phyloP scores from a whole-genome alignment of 2,797 vertebrate species.

The Myiothlypis chrysogaster region DNA sequence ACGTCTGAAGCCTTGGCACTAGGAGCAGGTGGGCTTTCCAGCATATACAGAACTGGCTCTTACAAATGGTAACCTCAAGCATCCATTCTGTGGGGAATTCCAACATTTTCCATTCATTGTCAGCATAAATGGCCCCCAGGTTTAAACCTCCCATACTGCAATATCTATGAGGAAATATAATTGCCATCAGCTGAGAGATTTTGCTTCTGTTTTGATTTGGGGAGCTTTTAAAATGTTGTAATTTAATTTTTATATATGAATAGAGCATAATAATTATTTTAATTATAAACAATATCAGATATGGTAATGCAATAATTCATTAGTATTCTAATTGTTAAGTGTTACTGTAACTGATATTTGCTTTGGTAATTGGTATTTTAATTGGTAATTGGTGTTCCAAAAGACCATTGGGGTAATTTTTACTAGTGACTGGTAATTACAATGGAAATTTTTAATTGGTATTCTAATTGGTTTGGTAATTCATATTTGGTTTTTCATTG shows the following conservation, averaged over 20 bases:
- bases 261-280: conserved; percentile 20
- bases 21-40: not conserved
- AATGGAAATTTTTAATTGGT: conserved; percentile 56
- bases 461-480: conserved; percentile 58
- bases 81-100: not conserved
- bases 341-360: conserved; percentile 50
- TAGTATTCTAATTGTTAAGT: conserved; percentile 51
- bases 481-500: conserved; percentile 50
- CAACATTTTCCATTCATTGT: not conserved
- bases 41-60: fast-evolving
- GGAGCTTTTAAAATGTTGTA: not conserved
- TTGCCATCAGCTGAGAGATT: not conserved
- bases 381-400: conserved; percentile 54
- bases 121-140: not conserved
- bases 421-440: conserved; percentile 50
- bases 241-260: conserved; percentile 33
- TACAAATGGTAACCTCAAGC: not conserved
- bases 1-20: not conserved
- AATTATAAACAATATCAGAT: conserved; percentile 59
- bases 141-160: not conserved
- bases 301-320: conserved; percentile 53
- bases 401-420: conserved; percentile 47
- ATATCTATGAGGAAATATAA: not conserved
- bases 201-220: not conserved
- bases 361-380: conserved; percentile 59